A percentile compares a stretch with the other conserved stretches of the same genome.
These are phyloP conservation scores for Andricus curvator DNA, from an alignment of 2,888 invertebrate genomes.

Conservation along the genomic window DNA sequence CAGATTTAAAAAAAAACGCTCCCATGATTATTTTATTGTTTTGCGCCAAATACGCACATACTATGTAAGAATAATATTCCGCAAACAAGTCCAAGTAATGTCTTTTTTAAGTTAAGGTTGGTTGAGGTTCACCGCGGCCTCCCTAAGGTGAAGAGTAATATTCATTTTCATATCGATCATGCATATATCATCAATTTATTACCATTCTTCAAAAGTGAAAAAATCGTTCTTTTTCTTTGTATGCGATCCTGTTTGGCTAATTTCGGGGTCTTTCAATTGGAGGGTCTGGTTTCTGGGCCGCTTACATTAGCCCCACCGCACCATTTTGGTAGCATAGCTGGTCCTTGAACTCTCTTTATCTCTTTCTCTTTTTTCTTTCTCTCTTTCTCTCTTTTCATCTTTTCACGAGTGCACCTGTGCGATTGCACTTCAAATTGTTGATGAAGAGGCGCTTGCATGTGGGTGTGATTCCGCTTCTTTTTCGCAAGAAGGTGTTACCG, in stretches of 20 bases:
- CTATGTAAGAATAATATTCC: too few species aligned
- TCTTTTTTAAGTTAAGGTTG: too few species aligned
- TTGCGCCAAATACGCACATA: too few species aligned
- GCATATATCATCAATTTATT: too few species aligned
- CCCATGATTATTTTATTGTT: too few species aligned
- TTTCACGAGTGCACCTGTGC: conserved; percentile 10
- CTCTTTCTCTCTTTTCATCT: neutral
- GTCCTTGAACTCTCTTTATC: neutral
- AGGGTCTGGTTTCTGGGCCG: neutral
- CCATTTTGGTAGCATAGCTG: neutral
- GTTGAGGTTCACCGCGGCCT: too few species aligned
- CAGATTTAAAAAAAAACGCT: too few species aligned
- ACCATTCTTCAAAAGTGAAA: too few species aligned
- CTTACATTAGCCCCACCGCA: neutral
- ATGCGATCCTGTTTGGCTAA: neutral
- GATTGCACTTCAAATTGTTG: conserved; percentile 9
- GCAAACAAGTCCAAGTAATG: too few species aligned
- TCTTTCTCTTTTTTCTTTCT: neutral
- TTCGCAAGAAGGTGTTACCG: conserved; percentile 50
- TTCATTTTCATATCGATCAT: too few species aligned
- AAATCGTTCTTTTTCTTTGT: too few species aligned
- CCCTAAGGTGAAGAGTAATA: too few species aligned
- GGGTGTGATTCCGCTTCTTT: conserved; percentile 43
- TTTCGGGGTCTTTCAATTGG: neutral
- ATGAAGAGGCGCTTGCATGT: neutral